Percentiles rank a stretch among this genome's conserved stretches.
Conservation (phyloP, 1,140 invertebrate species). For the Heliothis subflexa region DNA sequence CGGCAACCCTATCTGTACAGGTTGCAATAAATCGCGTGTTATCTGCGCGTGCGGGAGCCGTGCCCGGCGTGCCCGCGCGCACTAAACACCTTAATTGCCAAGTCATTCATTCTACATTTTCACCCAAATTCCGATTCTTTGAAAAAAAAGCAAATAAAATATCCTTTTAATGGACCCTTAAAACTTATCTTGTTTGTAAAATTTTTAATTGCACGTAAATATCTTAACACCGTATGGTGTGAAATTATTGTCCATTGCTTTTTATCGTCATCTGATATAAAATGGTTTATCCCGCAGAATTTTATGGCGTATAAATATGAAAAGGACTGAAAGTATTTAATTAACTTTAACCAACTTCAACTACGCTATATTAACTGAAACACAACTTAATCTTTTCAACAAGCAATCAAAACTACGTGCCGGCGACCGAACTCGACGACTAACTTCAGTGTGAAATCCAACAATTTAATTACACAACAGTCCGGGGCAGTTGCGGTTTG, state of each 20-base stretch:
- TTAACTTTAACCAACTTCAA: not conserved
- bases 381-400: not conserved
- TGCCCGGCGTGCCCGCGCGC: slow-evolving; percentile 13
- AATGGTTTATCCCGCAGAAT: no score
- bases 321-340: not conserved
- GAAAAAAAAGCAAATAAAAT: not conserved
- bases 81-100: slow-evolving; percentile 41
- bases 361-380: not conserved
- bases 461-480: slow-evolving; percentile 37
- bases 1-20: not conserved
- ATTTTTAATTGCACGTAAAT: no score
- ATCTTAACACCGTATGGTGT: not conserved
- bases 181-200: not conserved
- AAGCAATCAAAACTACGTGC: slow-evolving; percentile 6
- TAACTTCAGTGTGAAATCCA: slow-evolving; percentile 12
- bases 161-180: not conserved
- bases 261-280: no score
- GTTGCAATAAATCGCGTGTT: slow-evolving; percentile 31
- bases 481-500: not conserved
- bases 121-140: slow-evolving; percentile 3
- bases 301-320: no score
- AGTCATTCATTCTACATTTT: slow-evolving; percentile 38
- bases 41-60: slow-evolving; percentile 32
- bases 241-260: not conserved
- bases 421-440: not conserved